Percentiles rank a stretch among this genome's conserved stretches.
phyloP scores from a whole-genome alignment of 64 coral and sea anemone species.

The Porites lutea region DNA sequence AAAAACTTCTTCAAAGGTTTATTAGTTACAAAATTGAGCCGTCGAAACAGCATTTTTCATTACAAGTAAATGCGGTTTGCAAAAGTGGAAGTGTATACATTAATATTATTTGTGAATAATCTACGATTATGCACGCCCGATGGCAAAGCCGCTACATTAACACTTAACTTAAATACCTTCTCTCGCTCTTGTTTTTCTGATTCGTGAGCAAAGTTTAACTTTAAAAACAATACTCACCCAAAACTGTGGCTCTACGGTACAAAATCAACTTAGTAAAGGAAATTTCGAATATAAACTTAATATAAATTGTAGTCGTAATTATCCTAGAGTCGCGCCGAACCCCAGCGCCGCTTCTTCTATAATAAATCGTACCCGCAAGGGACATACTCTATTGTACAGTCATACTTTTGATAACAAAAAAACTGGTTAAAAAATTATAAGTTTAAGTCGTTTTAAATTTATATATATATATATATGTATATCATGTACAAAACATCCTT shows the following conservation, averaged over 20 bases:
- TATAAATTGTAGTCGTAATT: no score
- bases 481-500: conserved; percentile 29
- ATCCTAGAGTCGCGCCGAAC: neutral
- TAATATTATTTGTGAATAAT: conserved; percentile 34
- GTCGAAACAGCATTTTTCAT: neutral
- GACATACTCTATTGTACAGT: conserved; percentile 46
- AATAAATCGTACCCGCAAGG: neutral
- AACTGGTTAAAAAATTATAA: neutral
- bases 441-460: no score
- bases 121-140: neutral
- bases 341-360: no score
- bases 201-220: neutral
- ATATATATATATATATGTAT: neutral
- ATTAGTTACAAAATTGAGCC: conserved; percentile 23
- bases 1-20: conserved; percentile 24
- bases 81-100: neutral
- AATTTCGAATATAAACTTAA: neutral
- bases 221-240: neutral
- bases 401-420: conserved; percentile 20
- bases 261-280: neutral
- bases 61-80: neutral
- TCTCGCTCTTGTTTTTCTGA: neutral
- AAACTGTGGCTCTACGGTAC: neutral
- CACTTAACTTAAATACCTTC: neutral
- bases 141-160: conserved; percentile 33